Conservation (phyloP, 2,113 vertebrate species). For the Petromus typicus region DNA sequence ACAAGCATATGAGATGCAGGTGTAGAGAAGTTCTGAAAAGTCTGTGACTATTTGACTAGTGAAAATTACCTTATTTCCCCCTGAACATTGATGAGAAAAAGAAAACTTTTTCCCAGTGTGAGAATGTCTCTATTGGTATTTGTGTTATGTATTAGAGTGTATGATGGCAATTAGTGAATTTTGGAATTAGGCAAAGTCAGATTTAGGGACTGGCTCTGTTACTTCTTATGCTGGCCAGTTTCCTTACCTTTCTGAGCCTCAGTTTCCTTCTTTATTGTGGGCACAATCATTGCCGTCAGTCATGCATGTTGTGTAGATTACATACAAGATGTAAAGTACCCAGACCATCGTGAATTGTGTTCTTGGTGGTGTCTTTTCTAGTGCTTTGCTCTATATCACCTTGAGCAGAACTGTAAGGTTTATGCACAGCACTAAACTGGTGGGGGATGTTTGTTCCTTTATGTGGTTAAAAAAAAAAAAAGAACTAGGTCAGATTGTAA, state of each 20-base stretch:
- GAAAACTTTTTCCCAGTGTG: neutral
- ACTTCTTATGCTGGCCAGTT: neutral
- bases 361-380: neutral
- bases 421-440: slow-evolving; percentile 17
- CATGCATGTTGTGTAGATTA: neutral
- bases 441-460: slow-evolving; percentile 36
- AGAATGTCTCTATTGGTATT: slow-evolving; percentile 38
- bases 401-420: slow-evolving; percentile 22
- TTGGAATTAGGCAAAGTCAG: slow-evolving; percentile 21
- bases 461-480: slow-evolving; percentile 67
- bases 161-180: neutral
- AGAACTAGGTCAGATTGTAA: slow-evolving; percentile 69
- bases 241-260: slow-evolving; percentile 1
- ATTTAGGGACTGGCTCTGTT: neutral
- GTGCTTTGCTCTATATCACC: slow-evolving; percentile 13
- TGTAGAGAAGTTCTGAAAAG: neutral
- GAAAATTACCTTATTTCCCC: slow-evolving; percentile 60
- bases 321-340: neutral
- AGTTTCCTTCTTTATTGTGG: neutral
- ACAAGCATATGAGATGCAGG: neutral
- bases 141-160: slow-evolving; percentile 9
- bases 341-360: slow-evolving; percentile 13
- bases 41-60: neutral
- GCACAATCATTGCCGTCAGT: neutral
- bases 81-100: slow-evolving; percentile 15